Conservation (phyloP, 2,888 invertebrate species). For the Epirrhoe alternata region DNA sequence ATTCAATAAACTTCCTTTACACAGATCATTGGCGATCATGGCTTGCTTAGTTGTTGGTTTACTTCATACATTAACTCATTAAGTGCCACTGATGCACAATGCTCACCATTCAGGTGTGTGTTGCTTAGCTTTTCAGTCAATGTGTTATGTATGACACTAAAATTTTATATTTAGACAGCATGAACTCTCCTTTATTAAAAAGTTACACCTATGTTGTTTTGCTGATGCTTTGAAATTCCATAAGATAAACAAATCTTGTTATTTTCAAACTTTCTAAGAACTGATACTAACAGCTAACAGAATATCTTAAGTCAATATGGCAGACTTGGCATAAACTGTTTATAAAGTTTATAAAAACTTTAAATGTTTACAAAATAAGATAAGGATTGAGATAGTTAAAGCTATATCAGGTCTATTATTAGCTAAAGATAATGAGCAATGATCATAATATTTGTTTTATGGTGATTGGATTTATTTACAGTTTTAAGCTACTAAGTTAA, state of each 20-base stretch:
- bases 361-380: constrained; percentile 28
- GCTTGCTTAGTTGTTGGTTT: too few relatives aligned
- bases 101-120: too few relatives aligned
- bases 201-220: not conserved
- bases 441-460: not conserved
- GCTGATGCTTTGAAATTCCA: constrained; percentile 7
- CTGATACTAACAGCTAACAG: constrained; percentile 6
- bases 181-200: not conserved
- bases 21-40: too few relatives aligned
- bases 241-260: constrained; percentile 11
- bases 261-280: constrained; percentile 15
- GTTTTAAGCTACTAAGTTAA: too few relatives aligned
- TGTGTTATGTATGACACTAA: too few relatives aligned
- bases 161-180: too few relatives aligned
- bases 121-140: too few relatives aligned
- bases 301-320: not conserved
- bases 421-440: not conserved
- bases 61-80: too few relatives aligned
- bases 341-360: constrained; percentile 13
- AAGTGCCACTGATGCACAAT: too few relatives aligned
- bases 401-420: not conserved
- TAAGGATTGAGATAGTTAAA: constrained; percentile 6
- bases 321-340: constrained; percentile 13
- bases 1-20: too few relatives aligned
- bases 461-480: too few relatives aligned